These are phyloP conservation scores for Gasterosteus nipponicus DNA, from an alignment of 2,113 vertebrate genomes.

Conservation along the genomic window DNA sequence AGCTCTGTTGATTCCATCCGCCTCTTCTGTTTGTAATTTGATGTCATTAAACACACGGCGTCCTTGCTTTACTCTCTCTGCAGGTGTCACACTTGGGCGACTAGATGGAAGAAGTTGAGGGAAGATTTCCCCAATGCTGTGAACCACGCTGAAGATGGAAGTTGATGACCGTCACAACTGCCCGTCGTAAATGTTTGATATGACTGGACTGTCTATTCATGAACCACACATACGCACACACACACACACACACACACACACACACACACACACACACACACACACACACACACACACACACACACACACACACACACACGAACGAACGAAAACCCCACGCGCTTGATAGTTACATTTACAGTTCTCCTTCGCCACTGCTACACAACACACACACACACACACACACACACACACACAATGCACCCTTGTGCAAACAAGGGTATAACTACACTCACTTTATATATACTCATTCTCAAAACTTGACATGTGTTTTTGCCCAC, in stretches of 20 bases:
- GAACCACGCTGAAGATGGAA: slow-evolving; percentile 71
- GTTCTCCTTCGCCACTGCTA: slow-evolving; percentile 58
- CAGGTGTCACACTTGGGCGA: slow-evolving; percentile 55
- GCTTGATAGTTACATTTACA: slow-evolving; percentile 59
- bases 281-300: slow-evolving; percentile 51
- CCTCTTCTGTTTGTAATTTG: not conserved
- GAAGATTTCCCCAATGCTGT: slow-evolving; percentile 72
- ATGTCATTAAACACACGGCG: not conserved
- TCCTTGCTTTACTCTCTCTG: not conserved
- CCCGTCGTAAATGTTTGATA: slow-evolving; percentile 77
- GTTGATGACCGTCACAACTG: slow-evolving; percentile 53
- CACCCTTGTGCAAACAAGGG: slow-evolving; percentile 61
- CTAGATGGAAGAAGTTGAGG: slow-evolving; percentile 54
- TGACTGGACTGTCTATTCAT: slow-evolving; percentile 81
- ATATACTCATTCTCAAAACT: slow-evolving; percentile 68
- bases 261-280: slow-evolving; percentile 59
- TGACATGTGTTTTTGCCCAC: slow-evolving; percentile 75
- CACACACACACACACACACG: slow-evolving; percentile 41
- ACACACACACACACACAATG: slow-evolving; percentile 30
- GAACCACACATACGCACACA: slow-evolving; percentile 60
- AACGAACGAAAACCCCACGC: slow-evolving; percentile 22
- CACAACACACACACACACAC: slow-evolving; percentile 29
- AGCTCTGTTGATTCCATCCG: not conserved
- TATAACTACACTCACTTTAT: slow-evolving; percentile 73
- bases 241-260: slow-evolving; percentile 51